phyloP scores from a whole-genome alignment of 2,113 vertebrate species.

The Megaceryle torquata region DNA sequence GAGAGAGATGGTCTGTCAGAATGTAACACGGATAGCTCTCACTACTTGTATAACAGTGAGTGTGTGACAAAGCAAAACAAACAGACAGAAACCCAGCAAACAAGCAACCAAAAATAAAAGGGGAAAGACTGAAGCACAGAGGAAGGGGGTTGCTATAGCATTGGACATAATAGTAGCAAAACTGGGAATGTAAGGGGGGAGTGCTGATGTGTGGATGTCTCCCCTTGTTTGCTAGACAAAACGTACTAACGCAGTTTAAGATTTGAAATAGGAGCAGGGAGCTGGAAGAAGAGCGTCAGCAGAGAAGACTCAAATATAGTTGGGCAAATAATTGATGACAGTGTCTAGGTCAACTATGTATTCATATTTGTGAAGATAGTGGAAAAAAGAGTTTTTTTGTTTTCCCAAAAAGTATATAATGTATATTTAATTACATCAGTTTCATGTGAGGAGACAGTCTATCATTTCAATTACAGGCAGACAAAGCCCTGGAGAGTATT shows the following conservation, averaged over 20 bases:
- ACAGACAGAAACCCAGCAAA: too few relatives aligned
- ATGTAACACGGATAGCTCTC: too few relatives aligned
- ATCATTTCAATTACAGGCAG: background rate
- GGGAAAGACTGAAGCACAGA: background rate
- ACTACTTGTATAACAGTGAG: background rate
- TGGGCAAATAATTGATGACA: background rate
- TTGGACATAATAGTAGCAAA: background rate
- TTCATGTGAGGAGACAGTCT: background rate
- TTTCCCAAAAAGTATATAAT: background rate
- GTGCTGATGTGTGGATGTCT: background rate
- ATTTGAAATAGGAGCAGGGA: background rate
- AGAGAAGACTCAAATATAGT: background rate
- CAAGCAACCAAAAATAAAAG: rapidly evolving
- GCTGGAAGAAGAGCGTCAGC: background rate
- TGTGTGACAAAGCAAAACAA: background rate
- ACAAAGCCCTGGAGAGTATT: background rate
- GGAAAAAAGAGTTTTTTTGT: too few relatives aligned
- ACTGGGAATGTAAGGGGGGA: background rate
- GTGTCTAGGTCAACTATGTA: background rate
- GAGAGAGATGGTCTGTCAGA: too few relatives aligned
- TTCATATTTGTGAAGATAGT: background rate
- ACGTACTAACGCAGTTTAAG: background rate
- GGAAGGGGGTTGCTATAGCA: background rate
- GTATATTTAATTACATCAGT: background rate
- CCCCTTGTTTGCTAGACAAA: too few relatives aligned